phyloP scores from a whole-genome alignment of 2,888 invertebrate genomes.

The Heteropelma amictum region DNA sequence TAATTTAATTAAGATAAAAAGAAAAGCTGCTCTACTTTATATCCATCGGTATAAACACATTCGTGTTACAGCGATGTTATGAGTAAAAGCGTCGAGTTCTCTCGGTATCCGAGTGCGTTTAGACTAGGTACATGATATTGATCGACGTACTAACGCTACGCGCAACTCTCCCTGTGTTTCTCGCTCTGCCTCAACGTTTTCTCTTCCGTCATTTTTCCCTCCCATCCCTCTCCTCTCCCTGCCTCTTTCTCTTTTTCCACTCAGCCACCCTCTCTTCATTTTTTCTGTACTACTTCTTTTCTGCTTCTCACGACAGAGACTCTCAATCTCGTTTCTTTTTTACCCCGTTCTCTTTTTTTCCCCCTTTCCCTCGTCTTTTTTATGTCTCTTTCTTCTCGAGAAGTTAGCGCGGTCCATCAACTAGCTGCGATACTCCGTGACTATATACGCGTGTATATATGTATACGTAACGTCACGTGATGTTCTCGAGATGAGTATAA shows the following conservation, averaged over 20 bases:
- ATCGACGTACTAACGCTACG: conserved; percentile 66
- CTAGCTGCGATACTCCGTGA: neutral
- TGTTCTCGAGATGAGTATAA: conserved; percentile 27
- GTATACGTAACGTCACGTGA: neutral
- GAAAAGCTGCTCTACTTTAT: no score
- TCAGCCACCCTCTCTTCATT: conserved; percentile 17
- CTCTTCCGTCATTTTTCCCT: conserved; percentile 22
- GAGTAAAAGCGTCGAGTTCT: conserved; percentile 39
- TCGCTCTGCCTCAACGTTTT: conserved; percentile 45
- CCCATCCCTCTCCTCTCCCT: conserved; percentile 14
- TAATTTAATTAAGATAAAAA: no score
- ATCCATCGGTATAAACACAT: neutral
- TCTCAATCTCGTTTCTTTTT: conserved; percentile 49
- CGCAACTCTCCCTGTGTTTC: conserved; percentile 49
- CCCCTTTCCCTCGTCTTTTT: neutral
- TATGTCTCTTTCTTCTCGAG: conserved; percentile 2
- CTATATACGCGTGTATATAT: no score
- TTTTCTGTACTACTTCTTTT: conserved; percentile 25
- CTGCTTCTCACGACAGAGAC: conserved; percentile 46
- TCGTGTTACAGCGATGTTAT: conserved; percentile 13
- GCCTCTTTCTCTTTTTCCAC: conserved; percentile 15
- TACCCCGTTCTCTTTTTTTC: neutral
- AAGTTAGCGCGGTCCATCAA: conserved; percentile 29
- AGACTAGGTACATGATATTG: conserved; percentile 70
- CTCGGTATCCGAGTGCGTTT: conserved; percentile 69